Evolutionary conservation across 2,888 invertebrate species (phyloP).

Genomic region (Spatulosminthurus flaviceps): DNA sequence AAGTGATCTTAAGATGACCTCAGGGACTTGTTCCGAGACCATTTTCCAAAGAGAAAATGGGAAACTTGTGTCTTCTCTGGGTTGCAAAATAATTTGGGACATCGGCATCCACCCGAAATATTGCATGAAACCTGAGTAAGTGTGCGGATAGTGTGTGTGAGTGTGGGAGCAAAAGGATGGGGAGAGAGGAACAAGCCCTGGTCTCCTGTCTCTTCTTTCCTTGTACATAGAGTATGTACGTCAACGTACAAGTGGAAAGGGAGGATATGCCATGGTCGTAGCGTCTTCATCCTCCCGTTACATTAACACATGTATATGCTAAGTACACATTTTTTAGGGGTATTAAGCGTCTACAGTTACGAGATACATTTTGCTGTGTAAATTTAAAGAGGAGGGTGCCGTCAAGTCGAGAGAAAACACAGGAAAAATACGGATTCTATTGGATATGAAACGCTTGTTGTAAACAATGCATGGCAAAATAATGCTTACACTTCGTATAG

Average conservation of each 20-base stretch:
- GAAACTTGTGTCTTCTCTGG: slow-evolving; percentile 48
- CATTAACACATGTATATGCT: too few species aligned
- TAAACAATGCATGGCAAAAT: slow-evolving; percentile 27
- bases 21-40: slow-evolving; percentile 54
- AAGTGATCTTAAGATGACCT: slow-evolving; percentile 58
- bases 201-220: background rate
- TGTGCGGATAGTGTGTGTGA: too few species aligned
- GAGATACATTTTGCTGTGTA: too few species aligned
- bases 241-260: background rate
- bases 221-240: too few species aligned
- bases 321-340: too few species aligned
- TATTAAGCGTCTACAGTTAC: too few species aligned
- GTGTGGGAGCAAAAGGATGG: background rate
- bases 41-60: slow-evolving; percentile 54
- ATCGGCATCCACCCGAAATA: slow-evolving; percentile 39
- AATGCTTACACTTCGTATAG: too few species aligned
- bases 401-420: background rate
- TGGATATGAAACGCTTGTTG: background rate
- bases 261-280: background rate
- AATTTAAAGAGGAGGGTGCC: background rate
- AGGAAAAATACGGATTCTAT: background rate
- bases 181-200: background rate
- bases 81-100: slow-evolving; percentile 43
- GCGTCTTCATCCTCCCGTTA: background rate
- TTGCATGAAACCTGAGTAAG: background rate